Base-by-base conservation (phyloP, 2,113 vertebrate species). In the Leuciscus idus region DNA sequence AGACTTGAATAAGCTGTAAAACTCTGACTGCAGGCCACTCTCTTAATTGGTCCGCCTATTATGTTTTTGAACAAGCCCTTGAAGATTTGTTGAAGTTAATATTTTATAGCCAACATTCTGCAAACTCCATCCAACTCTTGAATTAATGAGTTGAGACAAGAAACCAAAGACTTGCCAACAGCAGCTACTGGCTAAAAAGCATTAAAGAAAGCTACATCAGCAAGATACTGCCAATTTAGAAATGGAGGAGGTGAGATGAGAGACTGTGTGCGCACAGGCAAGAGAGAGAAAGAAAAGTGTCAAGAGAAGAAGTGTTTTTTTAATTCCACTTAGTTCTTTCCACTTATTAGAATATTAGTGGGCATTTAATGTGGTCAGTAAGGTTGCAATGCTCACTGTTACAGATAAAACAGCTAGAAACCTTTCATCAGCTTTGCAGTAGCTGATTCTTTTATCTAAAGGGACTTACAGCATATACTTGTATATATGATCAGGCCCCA, bases 21-120 rank as follows among this genome's bases (percentile, higher is more conserved):
- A 93, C 86, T 73, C 89, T 89, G 88, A 91, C 94, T 91, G 81
- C 86, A 70, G 93, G 93, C 94, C 84, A 83, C 89, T 92, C 89
- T 89, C 93, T 93, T 95, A 95, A 96, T 95, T 95, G 94, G 92
- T 96, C 94, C 93, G 94, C 93, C 94, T 95, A 92, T 93, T 90
- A 93, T 91, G 93, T 93, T 95, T 93, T 94, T 91, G 81, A 93
- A 94, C 93, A 91, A 91, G 92, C 92, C 95, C 95, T 96, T 93
- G 86, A 93, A 96, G 93, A 95, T 94, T 95, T 95, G 94, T 96
- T 91, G 92, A 94, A 92, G 93, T 95, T 93, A 93, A 95, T 95
- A 92, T 95, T 96, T 94, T 91, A 95, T 95, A 90, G 88, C 91
- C 86, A 85, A 90, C 91, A 85, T 93, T 93, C 92, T 62, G 93